Percentiles rank a stretch among this genome's conserved stretches.
Conservation (phyloP, 2,888 invertebrate genomes). For the Lamproptera curius region DNA sequence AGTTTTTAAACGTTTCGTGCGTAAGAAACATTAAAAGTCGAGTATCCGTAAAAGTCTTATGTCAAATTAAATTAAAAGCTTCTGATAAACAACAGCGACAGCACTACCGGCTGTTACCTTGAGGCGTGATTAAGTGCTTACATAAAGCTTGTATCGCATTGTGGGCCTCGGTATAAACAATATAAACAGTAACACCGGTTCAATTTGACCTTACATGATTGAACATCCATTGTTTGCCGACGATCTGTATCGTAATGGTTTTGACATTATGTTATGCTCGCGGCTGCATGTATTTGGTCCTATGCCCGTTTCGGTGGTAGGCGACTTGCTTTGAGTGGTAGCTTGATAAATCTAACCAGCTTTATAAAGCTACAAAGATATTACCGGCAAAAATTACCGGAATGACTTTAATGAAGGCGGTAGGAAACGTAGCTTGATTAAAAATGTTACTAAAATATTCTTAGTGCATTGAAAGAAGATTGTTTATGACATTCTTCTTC, state of each 20-base stretch:
- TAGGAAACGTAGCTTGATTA: no score
- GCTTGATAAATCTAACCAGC: no score
- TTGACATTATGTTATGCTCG: background rate
- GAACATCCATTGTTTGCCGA: background rate
- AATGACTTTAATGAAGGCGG: no score
- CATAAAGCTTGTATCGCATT: constrained; percentile 1
- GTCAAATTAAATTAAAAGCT: background rate
- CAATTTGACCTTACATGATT: background rate
- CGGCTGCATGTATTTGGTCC: background rate
- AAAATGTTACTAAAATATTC: no score
- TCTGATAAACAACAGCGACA: background rate
- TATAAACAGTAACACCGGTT: background rate
- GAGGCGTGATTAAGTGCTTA: background rate
- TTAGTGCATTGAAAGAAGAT: no score
- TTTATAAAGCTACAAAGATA: no score
- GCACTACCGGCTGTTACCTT: constrained; percentile 6
- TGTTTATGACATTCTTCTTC: no score
- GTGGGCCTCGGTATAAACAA: background rate
- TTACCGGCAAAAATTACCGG: no score
- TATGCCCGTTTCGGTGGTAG: constrained; percentile 44
- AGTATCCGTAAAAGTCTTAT: no score
- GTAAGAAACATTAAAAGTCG: no score
- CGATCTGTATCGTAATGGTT: background rate
- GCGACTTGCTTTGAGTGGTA: constrained; percentile 22
- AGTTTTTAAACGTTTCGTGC: no score